Percentiles rank a stretch among this genome's conserved stretches.
Conservation (phyloP, 2,113 vertebrate genomes). For the Nipponia nippon region DNA sequence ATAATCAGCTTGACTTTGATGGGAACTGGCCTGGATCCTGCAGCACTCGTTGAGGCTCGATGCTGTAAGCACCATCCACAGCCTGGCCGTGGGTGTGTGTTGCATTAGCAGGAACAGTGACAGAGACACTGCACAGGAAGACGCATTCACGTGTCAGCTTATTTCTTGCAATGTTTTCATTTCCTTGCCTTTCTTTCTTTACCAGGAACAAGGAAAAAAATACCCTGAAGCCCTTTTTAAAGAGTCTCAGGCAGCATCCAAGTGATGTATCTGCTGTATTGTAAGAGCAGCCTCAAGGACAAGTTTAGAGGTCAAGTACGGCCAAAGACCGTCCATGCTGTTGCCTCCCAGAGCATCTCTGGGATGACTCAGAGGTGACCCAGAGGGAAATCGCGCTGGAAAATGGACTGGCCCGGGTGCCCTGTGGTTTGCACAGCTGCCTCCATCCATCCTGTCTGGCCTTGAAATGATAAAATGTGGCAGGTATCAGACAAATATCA, state of each 20-base stretch:
- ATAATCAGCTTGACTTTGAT: conserved; percentile 15
- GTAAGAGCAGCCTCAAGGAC: neutral
- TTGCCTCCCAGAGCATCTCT: neutral
- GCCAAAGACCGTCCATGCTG: neutral
- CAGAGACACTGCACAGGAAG: neutral
- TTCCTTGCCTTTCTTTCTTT: neutral
- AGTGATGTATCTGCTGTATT: neutral
- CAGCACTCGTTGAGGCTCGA: neutral
- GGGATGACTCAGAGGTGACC: neutral
- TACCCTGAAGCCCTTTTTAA: neutral
- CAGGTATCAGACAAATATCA: neutral
- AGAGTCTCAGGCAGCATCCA: neutral
- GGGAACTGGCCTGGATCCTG: conserved; percentile 46
- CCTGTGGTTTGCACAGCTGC: neutral
- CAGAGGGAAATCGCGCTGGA: neutral
- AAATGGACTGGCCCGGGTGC: neutral
- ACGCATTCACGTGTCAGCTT: neutral
- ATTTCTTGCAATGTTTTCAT: neutral
- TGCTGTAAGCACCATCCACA: neutral
- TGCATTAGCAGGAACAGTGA: neutral
- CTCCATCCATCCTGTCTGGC: neutral
- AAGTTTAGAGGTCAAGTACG: neutral
- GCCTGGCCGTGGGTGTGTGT: conserved; percentile 10
- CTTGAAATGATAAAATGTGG: neutral
- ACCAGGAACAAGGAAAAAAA: neutral